Base-by-base conservation (phyloP, 1,140 invertebrate genomes). In the Rhagoletis zephyria region DNA sequence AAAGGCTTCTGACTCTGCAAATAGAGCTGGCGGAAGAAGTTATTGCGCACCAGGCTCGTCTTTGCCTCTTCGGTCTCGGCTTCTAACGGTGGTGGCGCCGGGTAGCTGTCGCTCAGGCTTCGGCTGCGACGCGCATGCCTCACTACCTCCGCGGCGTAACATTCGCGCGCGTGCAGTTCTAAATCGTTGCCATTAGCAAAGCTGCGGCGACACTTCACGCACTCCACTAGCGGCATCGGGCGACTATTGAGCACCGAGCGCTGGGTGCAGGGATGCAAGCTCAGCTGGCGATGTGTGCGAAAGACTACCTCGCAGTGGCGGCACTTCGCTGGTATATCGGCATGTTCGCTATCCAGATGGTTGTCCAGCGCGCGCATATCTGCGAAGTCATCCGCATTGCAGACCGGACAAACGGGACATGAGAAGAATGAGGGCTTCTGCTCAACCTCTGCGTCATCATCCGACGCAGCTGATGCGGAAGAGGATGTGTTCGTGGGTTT, bases 21-120 rank as follows among this genome's bases (percentile, higher is more conserved):
- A 89, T 97, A 95, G 14, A 98, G 93, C 51, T 96, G 95, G 1
- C 96, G 96, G 88, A 98, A 96, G 90, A 98, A 98, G 77, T 97
- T 95, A 59, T 96, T 95, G 67, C 97, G 94, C 16, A 94, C 93
- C 2, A 95, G 94, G 0, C 30, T 61, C 9, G 86, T 88, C 1
- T 30, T 74, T 30, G 30, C 30, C 9, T 89, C 87, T 42, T 87
- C 70, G 1, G 89, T 88, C 3, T 88, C 87, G 40, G 88, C 85
- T 3, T 70, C 48, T 16, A n/a, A 30, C 14, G 59, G 4, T 9
- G 48, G 74, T 16, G 85, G 7, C 4, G 85, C 70, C 59, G 89
- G 86, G 1, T 87, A 89, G 45, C 87, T 88, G 60, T 89, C 89
- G 64, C 93, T 93, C 9, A 92, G 85, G 89, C 93, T 91, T 51